Evolutionary conservation across 2,113 vertebrate species (phyloP), one percentile per base, ranked within the genome.

Genomic region (Megaceryle maxima): DNA sequence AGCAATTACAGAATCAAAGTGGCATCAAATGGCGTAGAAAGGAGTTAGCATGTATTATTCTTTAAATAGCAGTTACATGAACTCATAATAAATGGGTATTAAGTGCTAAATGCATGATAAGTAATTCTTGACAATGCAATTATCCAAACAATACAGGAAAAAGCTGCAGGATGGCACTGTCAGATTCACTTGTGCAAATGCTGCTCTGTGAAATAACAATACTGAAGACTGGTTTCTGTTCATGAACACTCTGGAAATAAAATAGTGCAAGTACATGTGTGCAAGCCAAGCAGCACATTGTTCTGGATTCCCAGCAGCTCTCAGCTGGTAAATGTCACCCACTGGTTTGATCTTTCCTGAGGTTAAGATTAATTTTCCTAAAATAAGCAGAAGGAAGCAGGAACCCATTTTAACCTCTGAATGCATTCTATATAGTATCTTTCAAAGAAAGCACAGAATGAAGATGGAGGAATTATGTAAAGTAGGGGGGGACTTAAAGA

Each of bases 51-150:
- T 69, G 80, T 96, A 97, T 98, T 98, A 98, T 98, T 98, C 98
- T 96, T 98, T 98, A 98, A 98, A 98, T 98, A 98, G 97, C 97
- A 98, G 98, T 98, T 98, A 98, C 97, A 97, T 98, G 97, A 98
- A 98, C 97, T 98, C 97, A 51, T 98, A 98, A 98, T 98, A 97
- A 98, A 98, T 94, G 97, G 98, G 97, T 98, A 98, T 98, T 98
- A 98, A 98, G 95, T 96, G 94, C 92, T 98, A 98, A 98, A 97
- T 98, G 98, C 73, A 98, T 95, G 98, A 98, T 98, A 98, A 98
- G 98, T 98, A 98, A 98, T 97, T 98, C 96, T 96, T 98, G 98
- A 98, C 98, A 98, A 96, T 41, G 97, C 94, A 98, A 98, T 98
- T 98, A 98, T 97, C 98, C 98, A 97, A 98, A 98, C 97, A 98